Conservation (phyloP, 1,140 invertebrate species). For the Drosophila serrata region DNA sequence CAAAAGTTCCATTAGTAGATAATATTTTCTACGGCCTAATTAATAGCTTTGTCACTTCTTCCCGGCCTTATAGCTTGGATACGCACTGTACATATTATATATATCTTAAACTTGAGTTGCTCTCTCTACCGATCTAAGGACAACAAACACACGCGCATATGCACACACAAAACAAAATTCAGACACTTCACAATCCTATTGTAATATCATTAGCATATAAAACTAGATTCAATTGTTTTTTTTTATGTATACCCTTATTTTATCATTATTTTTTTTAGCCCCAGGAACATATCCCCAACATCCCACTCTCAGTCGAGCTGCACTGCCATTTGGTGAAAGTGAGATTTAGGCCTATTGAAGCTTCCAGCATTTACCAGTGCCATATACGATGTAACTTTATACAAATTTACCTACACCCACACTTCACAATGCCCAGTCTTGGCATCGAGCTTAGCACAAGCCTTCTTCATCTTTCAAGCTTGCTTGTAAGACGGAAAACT, state of each 20-base stretch:
- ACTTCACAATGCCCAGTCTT: conserved; percentile 16
- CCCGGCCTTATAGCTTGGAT: not conserved
- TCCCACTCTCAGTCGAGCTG: conserved; percentile 35
- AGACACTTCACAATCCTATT: conserved; percentile 10
- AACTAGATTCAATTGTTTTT: conserved; percentile 40
- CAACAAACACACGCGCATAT: conserved; percentile 15
- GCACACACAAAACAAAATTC: conserved; percentile 8
- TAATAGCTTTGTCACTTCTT: conserved; percentile 15
- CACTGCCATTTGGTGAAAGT: conserved; percentile 50
- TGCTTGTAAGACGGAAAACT: conserved; percentile 30
- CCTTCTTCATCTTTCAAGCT: conserved; percentile 55
- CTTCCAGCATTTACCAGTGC: conserved; percentile 55
- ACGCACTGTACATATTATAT: conserved; percentile 24
- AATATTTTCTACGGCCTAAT: conserved; percentile 12
- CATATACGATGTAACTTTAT: conserved; percentile 46
- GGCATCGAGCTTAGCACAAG: conserved; percentile 72
- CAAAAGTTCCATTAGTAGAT: conserved; percentile 15
- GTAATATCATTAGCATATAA: conserved; percentile 44
- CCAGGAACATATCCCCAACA: conserved; percentile 25
- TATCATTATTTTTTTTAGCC: not conserved
- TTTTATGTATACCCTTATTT: too few species aligned
- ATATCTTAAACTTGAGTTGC: conserved; percentile 28
- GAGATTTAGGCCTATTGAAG: conserved; percentile 53
- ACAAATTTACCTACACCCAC: conserved; percentile 23
- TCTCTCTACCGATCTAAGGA: conserved; percentile 36